Conservation (phyloP, 1,140 invertebrate species). For the Drosophila leontia region DNA sequence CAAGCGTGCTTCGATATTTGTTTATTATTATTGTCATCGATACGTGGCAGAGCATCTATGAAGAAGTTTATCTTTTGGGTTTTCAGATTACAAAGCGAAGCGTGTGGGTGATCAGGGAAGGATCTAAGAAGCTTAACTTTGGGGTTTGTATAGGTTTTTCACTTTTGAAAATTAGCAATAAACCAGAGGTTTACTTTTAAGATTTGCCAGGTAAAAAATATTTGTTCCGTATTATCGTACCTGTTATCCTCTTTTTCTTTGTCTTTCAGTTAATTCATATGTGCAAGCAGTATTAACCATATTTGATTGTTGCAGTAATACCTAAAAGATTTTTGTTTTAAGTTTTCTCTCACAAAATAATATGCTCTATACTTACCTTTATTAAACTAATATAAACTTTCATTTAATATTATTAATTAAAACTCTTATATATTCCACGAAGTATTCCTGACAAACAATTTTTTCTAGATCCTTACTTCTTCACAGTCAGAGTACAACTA, state of each 20-base stretch:
- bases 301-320: neutral
- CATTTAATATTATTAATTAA: neutral
- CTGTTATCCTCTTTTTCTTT: neutral
- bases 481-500: slow-evolving; percentile 30
- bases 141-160: neutral
- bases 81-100: neutral
- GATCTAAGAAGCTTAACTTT: slow-evolving; percentile 1
- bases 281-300: neutral
- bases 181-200: too few relatives aligned
- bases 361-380: neutral
- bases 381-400: too few relatives aligned
- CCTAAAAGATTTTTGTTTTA: neutral
- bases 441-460: neutral
- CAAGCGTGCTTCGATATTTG: slow-evolving; percentile 30
- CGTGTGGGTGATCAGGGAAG: neutral
- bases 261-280: neutral
- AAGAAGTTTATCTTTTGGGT: slow-evolving; percentile 17
- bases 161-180: slow-evolving; percentile 1
- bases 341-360: neutral
- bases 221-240: neutral
- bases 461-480: neutral
- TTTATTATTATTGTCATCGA: slow-evolving; percentile 27
- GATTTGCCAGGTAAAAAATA: too few relatives aligned
- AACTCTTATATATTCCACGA: neutral
- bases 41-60: slow-evolving; percentile 37